Evolutionary conservation across 1,140 invertebrate species (phyloP), one percentile per base, ranked within the genome.

Genomic region (Bradysia coprophila): DNA sequence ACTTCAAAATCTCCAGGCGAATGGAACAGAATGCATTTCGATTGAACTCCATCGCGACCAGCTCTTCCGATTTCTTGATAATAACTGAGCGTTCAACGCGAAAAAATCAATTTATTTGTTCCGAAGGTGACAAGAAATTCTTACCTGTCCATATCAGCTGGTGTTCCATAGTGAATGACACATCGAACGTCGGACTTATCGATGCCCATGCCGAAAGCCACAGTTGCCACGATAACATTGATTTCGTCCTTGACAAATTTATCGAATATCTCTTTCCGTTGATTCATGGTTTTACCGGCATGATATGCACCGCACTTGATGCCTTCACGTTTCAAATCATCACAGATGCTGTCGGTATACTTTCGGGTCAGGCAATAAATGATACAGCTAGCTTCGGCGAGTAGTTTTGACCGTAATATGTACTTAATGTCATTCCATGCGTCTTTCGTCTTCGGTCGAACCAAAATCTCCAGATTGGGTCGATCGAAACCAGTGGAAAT

Each of bases 121-220:
- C 8, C n/a, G n/a, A 31, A 9, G n/a, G 8, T 31, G n/a, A 9
- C 28, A 9, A 31, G 8, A 8, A 40, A 81, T 79, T 54, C 82
- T 64, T 66, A 66, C 32, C 54, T 61, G 51, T 76, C 73, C 28
- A 76, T 63, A 50, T 72, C 69, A 48, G 68, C 71, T 2, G 77
- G 68, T 39, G 70, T 51, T 33, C 76, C 68, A 57, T 81, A 81
- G 53, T 68, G 62, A 31, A 64, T 53, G 2, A 84, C 73, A 54
- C 72, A 80, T 50, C 86, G 70, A 5, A 92, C 83, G 63, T 90
- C 66, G 49, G 81, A 75, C 62, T 91, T 90, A 59, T 92, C 87
- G 44, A 92, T 90, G 21, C 86, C 86, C 40, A 41, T 41, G 32
- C 87, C 88, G 68, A 91, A 92, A 33, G 87, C 88, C 47, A 87